A percentile compares a stretch with the other conserved stretches of the same genome.
Conservation (phyloP, 2,113 vertebrate genomes). For the Malurus alboscapulatus region DNA sequence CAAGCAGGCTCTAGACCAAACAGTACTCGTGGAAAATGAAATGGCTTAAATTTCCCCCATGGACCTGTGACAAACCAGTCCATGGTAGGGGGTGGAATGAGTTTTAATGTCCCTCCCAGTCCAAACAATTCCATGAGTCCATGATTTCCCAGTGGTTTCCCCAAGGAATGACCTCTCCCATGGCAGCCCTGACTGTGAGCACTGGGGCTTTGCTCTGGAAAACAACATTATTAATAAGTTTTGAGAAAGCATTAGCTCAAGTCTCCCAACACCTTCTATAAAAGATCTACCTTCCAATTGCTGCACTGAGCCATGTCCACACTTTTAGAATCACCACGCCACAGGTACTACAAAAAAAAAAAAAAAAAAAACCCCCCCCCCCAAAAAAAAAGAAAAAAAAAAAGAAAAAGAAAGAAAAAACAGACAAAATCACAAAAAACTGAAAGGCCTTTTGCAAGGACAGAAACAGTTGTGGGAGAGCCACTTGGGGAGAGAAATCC, state of each 20-base stretch:
- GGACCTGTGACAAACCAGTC: not conserved
- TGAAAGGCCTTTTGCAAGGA: not conserved
- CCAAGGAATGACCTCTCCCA: not conserved
- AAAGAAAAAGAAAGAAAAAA: no score
- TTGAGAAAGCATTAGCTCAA: not conserved
- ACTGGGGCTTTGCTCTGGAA: not conserved
- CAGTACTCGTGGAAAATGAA: not conserved
- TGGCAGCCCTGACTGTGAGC: accelerated
- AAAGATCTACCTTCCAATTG: not conserved
- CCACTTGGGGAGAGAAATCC: not conserved
- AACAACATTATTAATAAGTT: not conserved
- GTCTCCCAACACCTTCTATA: not conserved
- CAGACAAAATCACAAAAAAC: no score
- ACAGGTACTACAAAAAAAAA: not conserved
- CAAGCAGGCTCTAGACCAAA: not conserved
- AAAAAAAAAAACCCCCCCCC: no score
- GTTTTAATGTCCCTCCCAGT: not conserved
- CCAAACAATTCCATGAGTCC: not conserved
- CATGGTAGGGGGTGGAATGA: not conserved
- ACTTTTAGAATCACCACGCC: accelerated
- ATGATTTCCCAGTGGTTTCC: not conserved
- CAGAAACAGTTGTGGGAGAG: not conserved
- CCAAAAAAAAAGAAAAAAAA: not conserved
- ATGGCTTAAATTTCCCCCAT: not conserved
- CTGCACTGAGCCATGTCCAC: not conserved